Percentiles rank a stretch among this genome's conserved stretches.
These are phyloP conservation scores for Rotaria magnacalcarata DNA, from an alignment of 2,888 invertebrate genomes.

Conservation along the genomic window DNA sequence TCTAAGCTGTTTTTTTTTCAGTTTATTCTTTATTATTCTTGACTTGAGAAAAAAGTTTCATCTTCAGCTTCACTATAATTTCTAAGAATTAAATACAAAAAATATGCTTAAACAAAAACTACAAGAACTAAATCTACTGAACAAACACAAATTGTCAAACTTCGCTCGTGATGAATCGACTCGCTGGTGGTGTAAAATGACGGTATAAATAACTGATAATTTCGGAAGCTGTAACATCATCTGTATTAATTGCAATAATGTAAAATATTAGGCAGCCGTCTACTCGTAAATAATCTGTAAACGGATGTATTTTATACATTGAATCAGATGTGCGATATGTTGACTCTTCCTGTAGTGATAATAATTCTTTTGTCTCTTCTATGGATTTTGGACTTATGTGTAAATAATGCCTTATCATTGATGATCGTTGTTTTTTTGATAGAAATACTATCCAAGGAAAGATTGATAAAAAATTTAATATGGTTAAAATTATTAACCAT, in stretches of 20 bases:
- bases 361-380: neutral
- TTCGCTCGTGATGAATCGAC: neutral
- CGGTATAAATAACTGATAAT: neutral
- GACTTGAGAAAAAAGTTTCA: too few species aligned
- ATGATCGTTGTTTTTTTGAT: neutral
- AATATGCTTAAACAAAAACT: neutral
- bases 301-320: neutral
- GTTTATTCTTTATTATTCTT: too few species aligned
- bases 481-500: neutral
- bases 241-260: conserved; percentile 1
- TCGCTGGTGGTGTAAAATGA: neutral
- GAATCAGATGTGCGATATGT: too few species aligned
- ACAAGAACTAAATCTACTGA: neutral
- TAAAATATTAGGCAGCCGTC: neutral
- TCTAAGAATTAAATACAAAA: neutral
- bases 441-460: neutral
- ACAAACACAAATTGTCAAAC: neutral
- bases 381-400: neutral
- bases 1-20: too few species aligned
- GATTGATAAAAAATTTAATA: neutral
- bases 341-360: neutral
- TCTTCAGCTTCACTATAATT: neutral
- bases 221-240: neutral
- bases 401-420: neutral
- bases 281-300: neutral